Conservation (phyloP, 1,140 invertebrate species). For the Drosophila athabasca region DNA sequence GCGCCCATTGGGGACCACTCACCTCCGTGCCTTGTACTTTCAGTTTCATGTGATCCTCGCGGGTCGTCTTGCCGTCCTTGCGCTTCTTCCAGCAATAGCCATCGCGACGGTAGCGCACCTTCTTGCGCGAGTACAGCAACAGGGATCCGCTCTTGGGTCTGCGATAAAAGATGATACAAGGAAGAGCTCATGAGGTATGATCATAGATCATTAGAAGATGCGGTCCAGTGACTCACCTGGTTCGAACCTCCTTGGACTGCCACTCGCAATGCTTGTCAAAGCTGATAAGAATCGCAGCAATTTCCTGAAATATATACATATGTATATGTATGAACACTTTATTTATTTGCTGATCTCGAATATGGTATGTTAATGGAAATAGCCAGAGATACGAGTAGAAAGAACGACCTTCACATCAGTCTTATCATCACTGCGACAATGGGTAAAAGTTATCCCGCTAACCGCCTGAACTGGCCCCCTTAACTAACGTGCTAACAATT, state of each 20-base stretch:
- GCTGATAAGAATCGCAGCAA: slow-evolving; percentile 97
- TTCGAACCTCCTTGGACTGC: slow-evolving; percentile 98
- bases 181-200: background rate
- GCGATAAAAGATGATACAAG: slow-evolving; percentile 9
- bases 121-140: slow-evolving; percentile 97
- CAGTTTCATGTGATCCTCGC: slow-evolving; percentile 99
- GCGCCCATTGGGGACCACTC: slow-evolving; percentile 69
- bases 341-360: slow-evolving; percentile 20
- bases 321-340: too few species aligned
- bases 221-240: slow-evolving; percentile 88
- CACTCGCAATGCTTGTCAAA: slow-evolving; percentile 98
- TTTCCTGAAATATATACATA: slow-evolving; percentile 92
- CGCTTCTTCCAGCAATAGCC: slow-evolving; percentile 99
- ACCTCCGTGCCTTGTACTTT: slow-evolving; percentile 98
- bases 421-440: slow-evolving; percentile 39
- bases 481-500: slow-evolving; percentile 78
- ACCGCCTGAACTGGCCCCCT: slow-evolving; percentile 58
- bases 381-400: background rate
- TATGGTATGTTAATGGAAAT: slow-evolving; percentile 4
- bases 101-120: slow-evolving; percentile 97
- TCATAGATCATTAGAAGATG: background rate
- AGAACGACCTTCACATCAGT: slow-evolving; percentile 10
- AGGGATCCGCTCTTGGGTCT: slow-evolving; percentile 98
- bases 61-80: slow-evolving; percentile 98
- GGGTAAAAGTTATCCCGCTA: slow-evolving; percentile 22